Conservation (phyloP, 2,113 vertebrate genomes). For the Calonectris borealis region DNA sequence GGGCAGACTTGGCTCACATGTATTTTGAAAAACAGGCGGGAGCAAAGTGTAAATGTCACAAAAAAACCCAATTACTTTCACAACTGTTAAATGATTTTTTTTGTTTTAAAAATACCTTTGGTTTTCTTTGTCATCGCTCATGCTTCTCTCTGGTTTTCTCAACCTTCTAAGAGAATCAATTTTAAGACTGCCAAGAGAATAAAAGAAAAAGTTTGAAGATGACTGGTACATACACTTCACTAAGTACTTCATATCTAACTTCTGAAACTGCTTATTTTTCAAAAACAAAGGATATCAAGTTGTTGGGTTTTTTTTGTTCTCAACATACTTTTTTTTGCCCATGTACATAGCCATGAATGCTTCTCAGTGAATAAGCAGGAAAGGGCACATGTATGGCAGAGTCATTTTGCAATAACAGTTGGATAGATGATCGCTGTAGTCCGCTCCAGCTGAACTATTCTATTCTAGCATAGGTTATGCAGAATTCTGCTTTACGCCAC, state of each 20-base stretch:
- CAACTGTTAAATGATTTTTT: neutral
- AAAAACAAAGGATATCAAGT: neutral
- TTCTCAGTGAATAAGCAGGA: neutral
- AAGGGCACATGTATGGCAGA: neutral
- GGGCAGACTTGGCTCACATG: neutral
- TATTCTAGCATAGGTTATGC: neutral
- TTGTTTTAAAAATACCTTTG: slow-evolving; percentile 63
- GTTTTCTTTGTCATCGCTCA: slow-evolving; percentile 73
- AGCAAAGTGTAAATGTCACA: neutral
- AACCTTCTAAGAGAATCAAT: slow-evolving; percentile 59
- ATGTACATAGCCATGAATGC: neutral
- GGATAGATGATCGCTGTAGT: neutral
- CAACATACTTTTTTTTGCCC: neutral
- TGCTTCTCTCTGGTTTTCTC: slow-evolving; percentile 71
- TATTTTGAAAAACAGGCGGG: neutral
- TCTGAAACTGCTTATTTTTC: neutral
- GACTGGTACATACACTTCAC: neutral
- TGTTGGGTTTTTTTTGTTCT: neutral
- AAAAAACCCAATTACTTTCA: neutral
- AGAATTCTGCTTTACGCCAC: neutral
- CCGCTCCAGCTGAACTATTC: neutral
- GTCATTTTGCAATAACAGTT: neutral
- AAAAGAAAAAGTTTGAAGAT: neutral
- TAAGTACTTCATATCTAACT: neutral
- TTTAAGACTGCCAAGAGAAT: slow-evolving; percentile 63